These are phyloP conservation scores for Pseudorasbora parva DNA, from an alignment of 2,113 vertebrate genomes.

Conservation along the genomic window DNA sequence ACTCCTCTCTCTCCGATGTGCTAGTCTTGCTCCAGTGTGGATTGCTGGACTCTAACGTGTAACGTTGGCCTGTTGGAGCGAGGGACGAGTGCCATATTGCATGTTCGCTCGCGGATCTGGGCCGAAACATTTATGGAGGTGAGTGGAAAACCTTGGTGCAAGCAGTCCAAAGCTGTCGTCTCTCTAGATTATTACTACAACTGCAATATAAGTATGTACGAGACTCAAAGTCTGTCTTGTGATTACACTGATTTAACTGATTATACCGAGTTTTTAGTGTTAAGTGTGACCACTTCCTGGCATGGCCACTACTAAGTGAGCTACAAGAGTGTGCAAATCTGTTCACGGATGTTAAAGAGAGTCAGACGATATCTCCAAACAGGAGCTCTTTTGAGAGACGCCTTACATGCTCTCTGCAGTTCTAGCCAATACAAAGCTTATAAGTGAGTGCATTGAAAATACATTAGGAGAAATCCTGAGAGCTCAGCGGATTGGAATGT, in stretches of 20 bases:
- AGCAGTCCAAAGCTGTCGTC: not conserved
- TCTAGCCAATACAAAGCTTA: slow-evolving; percentile 50
- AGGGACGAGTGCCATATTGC: slow-evolving; percentile 81
- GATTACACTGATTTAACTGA: slow-evolving; percentile 50
- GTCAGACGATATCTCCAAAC: slow-evolving; percentile 44
- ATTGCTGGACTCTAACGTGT: slow-evolving; percentile 84
- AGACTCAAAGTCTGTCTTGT: slow-evolving; percentile 14
- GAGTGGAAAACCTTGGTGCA: slow-evolving; percentile 46
- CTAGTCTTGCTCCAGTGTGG: slow-evolving; percentile 82
- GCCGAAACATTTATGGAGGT: slow-evolving; percentile 87
- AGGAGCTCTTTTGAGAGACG: slow-evolving; percentile 42
- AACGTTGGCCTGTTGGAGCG: slow-evolving; percentile 81
- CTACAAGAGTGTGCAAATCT: slow-evolving; percentile 3
- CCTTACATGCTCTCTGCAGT: slow-evolving; percentile 51
- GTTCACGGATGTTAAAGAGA: not conserved
- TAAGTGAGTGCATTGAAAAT: slow-evolving; percentile 68
- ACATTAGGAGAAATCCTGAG: slow-evolving; percentile 62
- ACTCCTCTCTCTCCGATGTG: not conserved
- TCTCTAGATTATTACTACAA: slow-evolving; percentile 2
- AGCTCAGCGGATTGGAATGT: slow-evolving; percentile 64
- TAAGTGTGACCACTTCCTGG: not conserved
- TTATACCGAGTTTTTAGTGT: not conserved
- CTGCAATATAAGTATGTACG: not conserved
- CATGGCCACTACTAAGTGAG: not conserved
- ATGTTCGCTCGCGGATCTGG: slow-evolving; percentile 85